Percentiles rank a stretch among this genome's conserved stretches.
Conservation (phyloP, 1,140 invertebrate genomes). For the Pachypeltis micranthus region DNA sequence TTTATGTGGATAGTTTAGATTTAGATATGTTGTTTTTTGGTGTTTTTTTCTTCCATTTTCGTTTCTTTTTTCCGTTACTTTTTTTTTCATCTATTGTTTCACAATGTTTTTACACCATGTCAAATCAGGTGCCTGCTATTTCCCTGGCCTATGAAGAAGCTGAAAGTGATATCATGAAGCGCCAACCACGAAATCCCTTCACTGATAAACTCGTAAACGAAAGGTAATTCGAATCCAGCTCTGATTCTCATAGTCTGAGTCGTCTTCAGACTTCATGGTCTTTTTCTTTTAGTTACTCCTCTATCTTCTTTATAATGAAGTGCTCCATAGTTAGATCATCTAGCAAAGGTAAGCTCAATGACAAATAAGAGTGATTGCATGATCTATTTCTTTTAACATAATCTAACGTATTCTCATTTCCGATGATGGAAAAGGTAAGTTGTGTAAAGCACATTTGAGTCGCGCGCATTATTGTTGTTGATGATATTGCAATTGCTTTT, state of each 20-base stretch:
- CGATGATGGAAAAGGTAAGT: too few relatives aligned
- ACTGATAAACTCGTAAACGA: slow-evolving; percentile 98
- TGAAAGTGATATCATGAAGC: slow-evolving; percentile 99
- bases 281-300: slow-evolving; percentile 16
- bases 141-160: slow-evolving; percentile 96
- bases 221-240: slow-evolving; percentile 55
- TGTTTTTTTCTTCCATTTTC: slow-evolving; percentile 23
- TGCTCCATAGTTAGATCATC: background rate
- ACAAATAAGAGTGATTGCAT: too few relatives aligned
- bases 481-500: too few relatives aligned
- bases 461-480: too few relatives aligned
- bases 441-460: too few relatives aligned
- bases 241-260: slow-evolving; percentile 1
- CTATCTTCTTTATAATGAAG: slow-evolving; percentile 1
- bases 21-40: slow-evolving; percentile 20
- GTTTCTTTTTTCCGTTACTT: slow-evolving; percentile 19
- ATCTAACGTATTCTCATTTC: too few relatives aligned
- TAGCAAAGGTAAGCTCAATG: background rate
- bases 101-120: slow-evolving; percentile 29
- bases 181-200: slow-evolving; percentile 85
- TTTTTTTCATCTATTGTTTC: slow-evolving; percentile 25
- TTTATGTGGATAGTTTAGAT: slow-evolving; percentile 17
- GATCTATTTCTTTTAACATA: too few relatives aligned
- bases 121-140: slow-evolving; percentile 83
- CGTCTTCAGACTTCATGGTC: slow-evolving; percentile 18